Evolutionary conservation across 2,113 vertebrate species (phyloP).

Genomic region (Ageneiosus marmoratus): DNA sequence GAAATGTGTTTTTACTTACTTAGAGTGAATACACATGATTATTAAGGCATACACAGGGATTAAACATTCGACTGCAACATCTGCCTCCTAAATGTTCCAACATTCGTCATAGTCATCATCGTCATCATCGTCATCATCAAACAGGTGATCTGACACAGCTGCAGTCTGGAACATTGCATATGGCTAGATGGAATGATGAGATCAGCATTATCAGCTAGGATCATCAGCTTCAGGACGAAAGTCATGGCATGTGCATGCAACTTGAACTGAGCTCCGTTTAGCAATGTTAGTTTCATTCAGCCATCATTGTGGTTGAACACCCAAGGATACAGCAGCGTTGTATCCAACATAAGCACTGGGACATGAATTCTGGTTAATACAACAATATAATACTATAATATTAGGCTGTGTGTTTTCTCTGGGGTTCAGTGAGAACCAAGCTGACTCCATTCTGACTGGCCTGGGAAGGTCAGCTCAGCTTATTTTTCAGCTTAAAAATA

Average conservation of each 20-base stretch:
- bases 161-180: slow-evolving; percentile 39
- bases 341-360: slow-evolving; percentile 17
- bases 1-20: not conserved
- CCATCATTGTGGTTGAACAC: not conserved
- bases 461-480: slow-evolving; percentile 11
- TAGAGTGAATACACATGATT: not conserved
- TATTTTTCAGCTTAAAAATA: slow-evolving; percentile 19
- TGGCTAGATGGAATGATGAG: slow-evolving; percentile 8
- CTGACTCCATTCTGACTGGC: slow-evolving; percentile 8
- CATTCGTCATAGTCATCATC: not conserved
- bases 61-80: not conserved
- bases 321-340: not conserved
- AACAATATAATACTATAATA: slow-evolving; percentile 33
- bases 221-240: not conserved
- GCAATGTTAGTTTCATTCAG: not conserved
- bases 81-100: not conserved
- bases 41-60: slow-evolving; percentile 7
- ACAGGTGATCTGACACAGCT: slow-evolving; percentile 40
- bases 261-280: not conserved
- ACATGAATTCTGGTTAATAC: slow-evolving; percentile 1
- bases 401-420: slow-evolving; percentile 14
- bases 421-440: not conserved
- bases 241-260: not conserved
- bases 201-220: slow-evolving; percentile 10
- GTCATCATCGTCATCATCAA: not conserved